Percentiles rank a stretch among this genome's conserved stretches.
Conservation (phyloP, 1,140 invertebrate species). For the Drosophila repleta region DNA sequence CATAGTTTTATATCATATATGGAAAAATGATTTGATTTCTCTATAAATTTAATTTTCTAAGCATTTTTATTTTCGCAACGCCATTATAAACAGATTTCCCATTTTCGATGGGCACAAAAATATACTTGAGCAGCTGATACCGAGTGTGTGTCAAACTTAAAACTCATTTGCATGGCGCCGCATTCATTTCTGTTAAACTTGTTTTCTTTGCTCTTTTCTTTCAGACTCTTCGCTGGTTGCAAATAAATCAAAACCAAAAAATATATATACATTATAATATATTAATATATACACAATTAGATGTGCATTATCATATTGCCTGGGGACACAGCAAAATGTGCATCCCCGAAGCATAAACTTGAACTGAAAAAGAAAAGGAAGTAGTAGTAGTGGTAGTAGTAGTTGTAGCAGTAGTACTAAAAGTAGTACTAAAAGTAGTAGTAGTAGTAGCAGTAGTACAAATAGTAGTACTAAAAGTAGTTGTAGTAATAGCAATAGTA, state of each 20-base stretch:
- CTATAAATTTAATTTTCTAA: no score
- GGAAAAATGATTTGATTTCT: no score
- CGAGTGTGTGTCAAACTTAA: constrained; percentile 21
- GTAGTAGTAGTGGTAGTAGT: background rate
- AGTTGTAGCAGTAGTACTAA: background rate
- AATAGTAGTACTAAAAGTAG: background rate
- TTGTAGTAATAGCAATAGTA: background rate
- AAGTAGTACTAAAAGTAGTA: no score
- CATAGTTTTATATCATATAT: no score
- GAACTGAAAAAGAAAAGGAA: background rate
- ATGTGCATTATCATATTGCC: constrained; percentile 15
- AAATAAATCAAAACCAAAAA: constrained; percentile 16
- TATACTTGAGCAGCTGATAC: constrained; percentile 4
- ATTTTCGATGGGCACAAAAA: background rate
- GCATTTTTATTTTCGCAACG: no score
- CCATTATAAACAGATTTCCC: no score
- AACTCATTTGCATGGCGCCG: constrained; percentile 44
- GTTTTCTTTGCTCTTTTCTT: constrained; percentile 28
- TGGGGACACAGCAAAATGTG: background rate
- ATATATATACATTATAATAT: background rate
- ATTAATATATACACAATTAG: constrained; percentile 1
- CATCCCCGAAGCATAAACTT: constrained; percentile 8
- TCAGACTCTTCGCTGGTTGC: background rate
- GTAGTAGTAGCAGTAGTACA: background rate
- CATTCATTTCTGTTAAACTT: constrained; percentile 45